Base-by-base conservation (phyloP, 2,113 vertebrate genomes). In the Ploceus nigricollis region DNA sequence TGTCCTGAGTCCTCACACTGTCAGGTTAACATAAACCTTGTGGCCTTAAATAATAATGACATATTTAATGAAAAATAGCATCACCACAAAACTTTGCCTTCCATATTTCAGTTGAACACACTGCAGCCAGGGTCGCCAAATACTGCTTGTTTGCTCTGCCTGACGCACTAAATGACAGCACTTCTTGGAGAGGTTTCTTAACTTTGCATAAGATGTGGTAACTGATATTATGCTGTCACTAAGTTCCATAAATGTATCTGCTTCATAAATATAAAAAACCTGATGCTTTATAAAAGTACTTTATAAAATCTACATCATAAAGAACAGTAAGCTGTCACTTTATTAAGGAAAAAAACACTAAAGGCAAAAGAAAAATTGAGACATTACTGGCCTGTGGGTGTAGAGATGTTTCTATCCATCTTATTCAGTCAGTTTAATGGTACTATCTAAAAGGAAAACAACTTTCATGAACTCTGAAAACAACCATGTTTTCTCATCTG, bases 341-440 rank as follows among this genome's bases (percentile, higher is more conserved):
- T 90, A 87, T 95, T 82, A 88, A 96, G 68, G 73, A 95, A 96
- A 68, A 73, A 57, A 68, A 79, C 82, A 88, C 64, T 95, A 89
- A 70, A 94, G 75, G 18, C 28, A 83, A 70, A 73, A 86, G 76
- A 96, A 96, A 96, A 95, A 94, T 56, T 30, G 90, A 96, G 35
- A 73, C 80, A 54, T 96, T 80, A 77, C 30, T 94, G 65, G 33
- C 42, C 40, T 76, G 40, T 65, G 66, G 94, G 54, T 77, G 58
- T 72, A 85, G 73, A 95, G 44, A 17, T 84, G 28, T 60, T 90
- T 95, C 57, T 82, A 71, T 95, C 82, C 31, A 7, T 96, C 66
- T 78, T 79, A 63, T 5, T 81, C 54, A 68, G 45, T 81, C 82
- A 79, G 21, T 71, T 44, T 75, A 82, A 78, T 82, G 75, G 30